Evolutionary conservation across 2,888 invertebrate genomes (phyloP).

Genomic region (Nymphalis polychloros): DNA sequence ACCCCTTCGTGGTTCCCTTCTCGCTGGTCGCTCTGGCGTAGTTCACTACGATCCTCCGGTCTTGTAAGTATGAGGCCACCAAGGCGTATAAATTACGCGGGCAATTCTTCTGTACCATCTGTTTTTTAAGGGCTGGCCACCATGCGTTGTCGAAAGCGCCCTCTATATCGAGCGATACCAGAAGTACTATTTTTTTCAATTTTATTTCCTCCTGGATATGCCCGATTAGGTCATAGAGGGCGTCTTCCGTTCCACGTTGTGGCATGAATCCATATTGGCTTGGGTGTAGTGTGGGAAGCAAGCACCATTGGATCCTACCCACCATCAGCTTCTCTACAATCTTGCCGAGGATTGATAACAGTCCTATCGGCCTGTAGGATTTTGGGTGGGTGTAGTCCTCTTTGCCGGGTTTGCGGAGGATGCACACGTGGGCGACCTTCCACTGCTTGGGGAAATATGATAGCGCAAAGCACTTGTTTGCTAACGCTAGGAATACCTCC

Average conservation of each 20-base stretch:
- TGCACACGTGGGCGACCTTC: conserved; percentile 38
- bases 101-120: background rate
- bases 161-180: conserved; percentile 9
- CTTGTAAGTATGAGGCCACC: too few species aligned
- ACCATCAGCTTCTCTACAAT: too few species aligned
- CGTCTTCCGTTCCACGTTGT: conserved; percentile 2
- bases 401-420: conserved; percentile 39
- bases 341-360: too few species aligned
- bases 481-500: conserved; percentile 30
- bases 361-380: too few species aligned
- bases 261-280: conserved; percentile 11
- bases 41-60: too few species aligned
- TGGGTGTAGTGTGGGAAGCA: background rate
- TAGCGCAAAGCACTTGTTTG: conserved; percentile 38
- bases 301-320: conserved; percentile 15
- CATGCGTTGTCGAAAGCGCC: background rate
- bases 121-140: background rate
- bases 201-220: background rate
- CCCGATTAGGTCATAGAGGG: background rate
- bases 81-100: too few species aligned
- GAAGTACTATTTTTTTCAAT: background rate
- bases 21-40: background rate
- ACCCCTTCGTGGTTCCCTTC: background rate
- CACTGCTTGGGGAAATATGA: too few species aligned
- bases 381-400: conserved; percentile 28